Evolutionary conservation across 2,888 invertebrate species (phyloP).

Genomic region (Endotricha flammealis): DNA sequence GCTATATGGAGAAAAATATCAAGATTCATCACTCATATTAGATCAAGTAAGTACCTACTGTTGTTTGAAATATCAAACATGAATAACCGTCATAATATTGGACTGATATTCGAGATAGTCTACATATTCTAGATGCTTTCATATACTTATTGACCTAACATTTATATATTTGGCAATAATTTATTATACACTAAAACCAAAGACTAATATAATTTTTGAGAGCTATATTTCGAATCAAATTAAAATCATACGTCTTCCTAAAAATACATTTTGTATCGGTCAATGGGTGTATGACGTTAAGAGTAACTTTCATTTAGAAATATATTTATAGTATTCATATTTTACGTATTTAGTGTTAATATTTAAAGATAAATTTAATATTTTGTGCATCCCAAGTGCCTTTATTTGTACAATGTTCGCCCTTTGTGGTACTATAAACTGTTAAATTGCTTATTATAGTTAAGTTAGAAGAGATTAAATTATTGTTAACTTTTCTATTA

Average conservation of each 20-base stretch:
- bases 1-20: constrained; percentile 19
- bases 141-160: constrained; percentile 57
- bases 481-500: constrained; percentile 75
- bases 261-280: constrained; percentile 32
- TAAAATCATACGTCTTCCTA: constrained; percentile 56
- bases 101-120: constrained; percentile 58
- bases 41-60: constrained; percentile 48
- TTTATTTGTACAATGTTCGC: constrained; percentile 72
- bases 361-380: constrained; percentile 60
- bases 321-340: constrained; percentile 48
- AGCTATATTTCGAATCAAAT: constrained; percentile 38
- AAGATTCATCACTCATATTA: constrained; percentile 38
- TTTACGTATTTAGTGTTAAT: constrained; percentile 70
- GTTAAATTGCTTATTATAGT: constrained; percentile 64
- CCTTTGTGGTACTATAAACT: constrained; percentile 66
- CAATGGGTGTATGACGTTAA: constrained; percentile 57
- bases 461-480: constrained; percentile 75
- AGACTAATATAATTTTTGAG: constrained; percentile 60
- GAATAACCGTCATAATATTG: constrained; percentile 31
- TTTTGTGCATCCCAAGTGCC: constrained; percentile 73
- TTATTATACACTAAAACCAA: constrained; percentile 62
- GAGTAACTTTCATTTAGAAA: constrained; percentile 35
- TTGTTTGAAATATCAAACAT: constrained; percentile 31
- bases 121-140: constrained; percentile 46
- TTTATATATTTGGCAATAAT: constrained; percentile 46